Evolutionary conservation across 2,888 invertebrate species (phyloP), one percentile per base, ranked within the genome.

Genomic region (Rhodophaea formosa): DNA sequence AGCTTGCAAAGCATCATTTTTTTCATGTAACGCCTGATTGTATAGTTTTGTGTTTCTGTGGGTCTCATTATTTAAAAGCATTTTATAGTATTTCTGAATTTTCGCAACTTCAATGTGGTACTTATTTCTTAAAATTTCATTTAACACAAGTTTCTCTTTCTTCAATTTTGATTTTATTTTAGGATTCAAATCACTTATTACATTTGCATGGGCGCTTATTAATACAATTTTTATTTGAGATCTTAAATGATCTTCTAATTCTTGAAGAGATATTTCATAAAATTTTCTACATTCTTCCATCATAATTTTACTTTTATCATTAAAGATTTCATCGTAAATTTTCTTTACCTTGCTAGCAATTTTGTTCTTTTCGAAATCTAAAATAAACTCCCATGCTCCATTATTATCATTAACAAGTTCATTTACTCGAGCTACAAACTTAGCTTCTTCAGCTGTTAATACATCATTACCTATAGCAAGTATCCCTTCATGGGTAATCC

Each of bases 401-500:
- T 88, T 82, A 63, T 87, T 90, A 58, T 86, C 84, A 23, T 67
- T 62, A 43, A 90, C 56, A 59, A 85, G 61, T 6, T 60, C 60
- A 30, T 62, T 67, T 8, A 90, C 56, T 29, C 68, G 64, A 39
- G 67, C 69, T 15, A 76, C 57, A 69, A 87, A 87, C 35, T 65
- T 69, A 1, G 59, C 68, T 23, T 76, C 71, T 64, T 89, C 86
- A 45, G 61, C 70, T 62, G 75, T 68, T 35, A 88, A 66, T 8
- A 88, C 68, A 53, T 64, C 66, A 66, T 87, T 73, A 1, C 89
- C 91, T 56, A 90, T 90, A 12, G 67, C 65, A 46, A 89, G 71
- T 60, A 91, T 87, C 43, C 91, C 90, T 74, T 84, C 73, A 62
- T 91, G 90, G 39, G 90, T 81, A 62, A 70, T 80, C 2, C 85